phyloP scores from a whole-genome alignment of 1,140 invertebrate species.

The Tachypleus tridentatus region DNA sequence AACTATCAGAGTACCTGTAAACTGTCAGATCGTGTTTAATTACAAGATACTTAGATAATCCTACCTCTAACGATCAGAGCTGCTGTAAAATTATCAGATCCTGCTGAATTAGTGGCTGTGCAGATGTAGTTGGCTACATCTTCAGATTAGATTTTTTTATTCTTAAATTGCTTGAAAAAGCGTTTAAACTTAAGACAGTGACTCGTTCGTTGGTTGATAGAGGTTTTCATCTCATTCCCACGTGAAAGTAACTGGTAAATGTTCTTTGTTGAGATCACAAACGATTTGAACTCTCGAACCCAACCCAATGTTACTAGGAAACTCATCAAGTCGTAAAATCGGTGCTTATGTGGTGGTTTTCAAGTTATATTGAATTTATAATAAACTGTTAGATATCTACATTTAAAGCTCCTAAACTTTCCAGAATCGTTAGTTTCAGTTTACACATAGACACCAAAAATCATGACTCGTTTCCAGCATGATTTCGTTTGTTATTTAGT shows the following conservation, averaged over 20 bases:
- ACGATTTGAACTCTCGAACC: background rate
- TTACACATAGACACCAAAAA: no score
- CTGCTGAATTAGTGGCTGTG: slow-evolving; percentile 5
- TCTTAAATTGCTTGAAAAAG: background rate
- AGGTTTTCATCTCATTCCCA: background rate
- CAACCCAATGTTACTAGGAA: background rate
- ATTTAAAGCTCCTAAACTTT: no score
- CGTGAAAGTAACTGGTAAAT: background rate
- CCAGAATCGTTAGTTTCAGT: no score
- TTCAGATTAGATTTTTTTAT: background rate
- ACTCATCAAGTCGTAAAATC: no score
- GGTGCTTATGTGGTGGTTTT: no score
- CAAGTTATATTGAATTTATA: no score
- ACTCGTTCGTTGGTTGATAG: background rate
- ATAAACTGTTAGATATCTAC: no score
- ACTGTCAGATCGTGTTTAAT: no score
- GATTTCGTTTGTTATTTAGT: no score
- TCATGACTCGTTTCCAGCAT: no score
- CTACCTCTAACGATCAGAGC: slow-evolving; percentile 10
- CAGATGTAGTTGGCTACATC: slow-evolving; percentile 15
- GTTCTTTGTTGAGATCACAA: background rate
- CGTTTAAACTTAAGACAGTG: background rate
- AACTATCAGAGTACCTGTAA: no score
- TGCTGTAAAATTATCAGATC: slow-evolving; percentile 4
- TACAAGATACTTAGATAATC: background rate